Evolutionary conservation across 2,888 invertebrate genomes (phyloP).

Genomic region (Drosophila melanocephala): DNA sequence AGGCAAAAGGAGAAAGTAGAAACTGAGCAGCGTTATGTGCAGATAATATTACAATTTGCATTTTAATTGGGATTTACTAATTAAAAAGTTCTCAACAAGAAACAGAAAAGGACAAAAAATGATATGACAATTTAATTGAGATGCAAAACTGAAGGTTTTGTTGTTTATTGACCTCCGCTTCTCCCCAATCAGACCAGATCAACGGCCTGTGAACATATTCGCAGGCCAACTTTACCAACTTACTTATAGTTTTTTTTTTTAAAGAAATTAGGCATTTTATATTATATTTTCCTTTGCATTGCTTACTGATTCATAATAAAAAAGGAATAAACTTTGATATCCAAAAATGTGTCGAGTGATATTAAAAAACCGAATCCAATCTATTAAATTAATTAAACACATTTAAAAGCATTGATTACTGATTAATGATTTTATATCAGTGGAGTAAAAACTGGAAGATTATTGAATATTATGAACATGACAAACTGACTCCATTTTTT

Average conservation of each 20-base stretch:
- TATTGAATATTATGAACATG: neutral
- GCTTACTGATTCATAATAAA: neutral
- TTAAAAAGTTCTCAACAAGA: conserved; percentile 66
- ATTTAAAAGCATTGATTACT: neutral
- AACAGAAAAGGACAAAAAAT: conserved; percentile 23
- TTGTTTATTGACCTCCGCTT: neutral
- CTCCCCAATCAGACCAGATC: conserved; percentile 8
- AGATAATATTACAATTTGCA: conserved; percentile 70
- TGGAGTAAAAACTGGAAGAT: neutral
- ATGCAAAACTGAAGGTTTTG: conserved; percentile 2
- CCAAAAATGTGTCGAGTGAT: neutral
- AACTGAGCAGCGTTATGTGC: conserved; percentile 31
- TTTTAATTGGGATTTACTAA: conserved; percentile 77
- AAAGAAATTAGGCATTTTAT: neutral
- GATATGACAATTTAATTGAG: conserved; percentile 31
- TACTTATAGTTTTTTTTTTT: neutral
- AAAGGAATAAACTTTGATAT: neutral
- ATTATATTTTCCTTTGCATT: neutral
- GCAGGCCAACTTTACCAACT: neutral
- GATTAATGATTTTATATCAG: neutral
- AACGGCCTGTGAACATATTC: neutral
- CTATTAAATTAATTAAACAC: neutral
- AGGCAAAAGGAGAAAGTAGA: conserved; percentile 3
- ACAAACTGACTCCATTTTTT: too few species aligned
- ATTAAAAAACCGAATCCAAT: neutral